phyloP scores from a whole-genome alignment of 2,113 vertebrate species.

The Herpailurus yagouaroundi region DNA sequence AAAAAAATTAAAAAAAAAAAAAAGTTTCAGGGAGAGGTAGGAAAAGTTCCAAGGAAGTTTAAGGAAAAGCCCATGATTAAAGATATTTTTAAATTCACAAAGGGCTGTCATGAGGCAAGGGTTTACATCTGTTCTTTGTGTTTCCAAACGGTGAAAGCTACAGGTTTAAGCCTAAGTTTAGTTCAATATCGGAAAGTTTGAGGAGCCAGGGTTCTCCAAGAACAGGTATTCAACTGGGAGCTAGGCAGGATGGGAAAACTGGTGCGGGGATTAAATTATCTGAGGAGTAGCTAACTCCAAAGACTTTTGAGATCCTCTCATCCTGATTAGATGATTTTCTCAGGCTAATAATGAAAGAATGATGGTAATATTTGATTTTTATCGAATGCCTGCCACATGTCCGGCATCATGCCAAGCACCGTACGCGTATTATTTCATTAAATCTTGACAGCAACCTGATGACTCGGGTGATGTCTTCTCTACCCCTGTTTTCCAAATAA shows the following conservation, averaged over 20 bases:
- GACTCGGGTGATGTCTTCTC: not conserved
- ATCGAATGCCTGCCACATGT: not conserved
- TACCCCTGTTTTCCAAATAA: slow-evolving; percentile 8
- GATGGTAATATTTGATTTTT: not conserved
- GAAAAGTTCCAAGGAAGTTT: not conserved
- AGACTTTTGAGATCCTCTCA: not conserved
- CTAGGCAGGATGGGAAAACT: not conserved
- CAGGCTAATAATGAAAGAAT: not conserved
- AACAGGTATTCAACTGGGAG: not conserved
- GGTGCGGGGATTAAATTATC: not conserved
- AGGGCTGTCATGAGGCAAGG: not conserved
- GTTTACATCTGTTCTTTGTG: not conserved
- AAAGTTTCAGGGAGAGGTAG: not conserved
- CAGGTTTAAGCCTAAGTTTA: not conserved
- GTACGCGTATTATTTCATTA: not conserved
- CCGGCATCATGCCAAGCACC: not conserved
- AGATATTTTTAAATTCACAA: not conserved
- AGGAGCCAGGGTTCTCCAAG: not conserved
- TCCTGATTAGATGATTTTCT: not conserved
- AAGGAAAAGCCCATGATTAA: not conserved
- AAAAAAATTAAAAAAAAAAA: too few relatives aligned
- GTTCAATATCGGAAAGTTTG: not conserved
- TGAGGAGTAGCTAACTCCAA: not conserved
- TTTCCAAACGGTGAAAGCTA: not conserved
- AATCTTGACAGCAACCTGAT: too few relatives aligned